Evolutionary conservation across 2,113 vertebrate genomes (phyloP), one percentile per base, ranked within the genome.

Genomic region (Rousettus leschenaultii): DNA sequence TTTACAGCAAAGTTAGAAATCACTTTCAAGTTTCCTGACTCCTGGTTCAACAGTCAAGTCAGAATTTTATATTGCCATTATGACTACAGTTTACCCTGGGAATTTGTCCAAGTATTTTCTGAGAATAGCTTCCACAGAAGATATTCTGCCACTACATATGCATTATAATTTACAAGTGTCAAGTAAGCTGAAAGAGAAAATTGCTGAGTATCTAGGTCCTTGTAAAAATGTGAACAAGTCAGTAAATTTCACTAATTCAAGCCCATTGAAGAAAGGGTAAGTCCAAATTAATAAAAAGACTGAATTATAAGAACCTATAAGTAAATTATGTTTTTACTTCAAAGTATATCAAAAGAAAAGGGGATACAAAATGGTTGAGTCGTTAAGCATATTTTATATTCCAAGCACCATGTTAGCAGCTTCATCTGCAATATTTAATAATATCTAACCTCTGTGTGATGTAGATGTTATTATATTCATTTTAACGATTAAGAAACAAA

Each of bases 1-100:
- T 75, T 59, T 26, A 59, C 10, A 38, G 66, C 11, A 30, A 16
- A 59, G 26, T 61, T 30, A 82, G 71, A 82, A 82, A 80, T 94
- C 59, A 82, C 55, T 73, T 94, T 65, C 61, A 66, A 55, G 70
- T 94, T 84, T 88, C 68, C 85, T 38, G 61, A 90, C 35, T 93
- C 84, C 38, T 53, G 11, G 61, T 86, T 78, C 91, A 83, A 7
- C 24, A 82, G 68, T 95, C 87, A 94, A 83, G 90, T 82, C 51
- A 90, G 55, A 85, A 84, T 51, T 74, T 66, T 88, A 48, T 66
- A 35, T 83, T 55, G 35, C 28, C 75, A 26, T 91, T 53, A 38
- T 61, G 70, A 65, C 51, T 70, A 38, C 2, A n/a, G 48, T 75
- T 93, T 91, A 43, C 70, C 48, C 63, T 91, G 71, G 55, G 88